Conservation (phyloP, 2,888 invertebrate species). For the Diabrotica balteata region DNA sequence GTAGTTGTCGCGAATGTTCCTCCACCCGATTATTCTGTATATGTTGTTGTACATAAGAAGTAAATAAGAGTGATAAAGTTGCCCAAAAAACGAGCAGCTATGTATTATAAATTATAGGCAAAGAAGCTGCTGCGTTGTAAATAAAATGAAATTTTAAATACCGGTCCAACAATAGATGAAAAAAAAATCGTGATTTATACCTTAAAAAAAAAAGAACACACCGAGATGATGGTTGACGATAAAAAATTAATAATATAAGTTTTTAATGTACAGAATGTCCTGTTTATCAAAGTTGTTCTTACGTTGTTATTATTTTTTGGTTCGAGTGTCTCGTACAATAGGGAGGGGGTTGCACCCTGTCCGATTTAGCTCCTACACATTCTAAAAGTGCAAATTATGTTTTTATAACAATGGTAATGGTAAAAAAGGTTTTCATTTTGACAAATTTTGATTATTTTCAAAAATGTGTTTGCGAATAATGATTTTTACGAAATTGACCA, state of each 20-base stretch:
- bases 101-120: slow-evolving; percentile 55
- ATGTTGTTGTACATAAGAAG: slow-evolving; percentile 54
- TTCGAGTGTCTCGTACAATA: slow-evolving; percentile 55
- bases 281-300: slow-evolving; percentile 55
- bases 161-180: slow-evolving; percentile 41
- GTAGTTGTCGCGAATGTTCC: background rate
- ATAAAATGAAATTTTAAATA: slow-evolving; percentile 44
- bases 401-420: no score
- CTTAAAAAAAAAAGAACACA: slow-evolving; percentile 45
- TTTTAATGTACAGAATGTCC: slow-evolving; percentile 58
- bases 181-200: slow-evolving; percentile 53
- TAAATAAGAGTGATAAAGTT: slow-evolving; percentile 52
- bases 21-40: slow-evolving; percentile 8
- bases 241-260: slow-evolving; percentile 56
- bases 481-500: no score
- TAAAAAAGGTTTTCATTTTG: no score
- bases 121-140: slow-evolving; percentile 48
- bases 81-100: slow-evolving; percentile 45
- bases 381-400: no score
- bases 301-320: slow-evolving; percentile 54
- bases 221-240: slow-evolving; percentile 55
- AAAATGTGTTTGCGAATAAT: no score
- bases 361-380: no score
- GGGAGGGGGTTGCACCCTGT: slow-evolving; percentile 16
- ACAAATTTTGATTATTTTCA: no score